Evolutionary conservation across 2,113 vertebrate species (phyloP).

Genomic region (Oxyruncus cristatus): DNA sequence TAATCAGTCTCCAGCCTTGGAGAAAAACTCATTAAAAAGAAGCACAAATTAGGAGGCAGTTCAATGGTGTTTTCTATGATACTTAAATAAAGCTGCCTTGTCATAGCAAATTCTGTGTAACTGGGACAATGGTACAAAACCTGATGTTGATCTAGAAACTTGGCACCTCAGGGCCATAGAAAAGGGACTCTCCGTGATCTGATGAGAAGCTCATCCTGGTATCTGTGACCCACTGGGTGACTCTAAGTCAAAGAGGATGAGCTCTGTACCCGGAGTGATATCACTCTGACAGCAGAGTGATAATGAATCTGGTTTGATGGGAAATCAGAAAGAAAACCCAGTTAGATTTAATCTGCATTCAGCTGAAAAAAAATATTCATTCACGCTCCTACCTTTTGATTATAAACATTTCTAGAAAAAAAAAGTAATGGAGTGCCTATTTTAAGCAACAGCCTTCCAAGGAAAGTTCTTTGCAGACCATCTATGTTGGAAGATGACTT

Average conservation of each 20-base stretch:
- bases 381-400: not conserved
- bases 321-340: not conserved
- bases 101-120: not conserved
- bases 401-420: not conserved
- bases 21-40: not conserved
- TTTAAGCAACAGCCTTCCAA: not conserved
- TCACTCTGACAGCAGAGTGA: not conserved
- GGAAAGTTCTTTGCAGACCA: not conserved
- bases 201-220: not conserved
- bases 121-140: not conserved
- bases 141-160: not conserved
- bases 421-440: not conserved
- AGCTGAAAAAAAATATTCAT: not conserved
- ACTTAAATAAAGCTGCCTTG: constrained; percentile 25
- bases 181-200: not conserved
- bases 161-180: not conserved
- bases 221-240: not conserved
- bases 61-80: not conserved
- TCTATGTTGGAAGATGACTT: not conserved
- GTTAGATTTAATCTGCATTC: not conserved
- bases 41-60: not conserved
- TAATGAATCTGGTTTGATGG: not conserved
- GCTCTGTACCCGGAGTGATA: not conserved
- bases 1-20: not conserved
- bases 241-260: not conserved